phyloP scores from a whole-genome alignment of 2,888 invertebrate species.

The Lagria hirta region DNA sequence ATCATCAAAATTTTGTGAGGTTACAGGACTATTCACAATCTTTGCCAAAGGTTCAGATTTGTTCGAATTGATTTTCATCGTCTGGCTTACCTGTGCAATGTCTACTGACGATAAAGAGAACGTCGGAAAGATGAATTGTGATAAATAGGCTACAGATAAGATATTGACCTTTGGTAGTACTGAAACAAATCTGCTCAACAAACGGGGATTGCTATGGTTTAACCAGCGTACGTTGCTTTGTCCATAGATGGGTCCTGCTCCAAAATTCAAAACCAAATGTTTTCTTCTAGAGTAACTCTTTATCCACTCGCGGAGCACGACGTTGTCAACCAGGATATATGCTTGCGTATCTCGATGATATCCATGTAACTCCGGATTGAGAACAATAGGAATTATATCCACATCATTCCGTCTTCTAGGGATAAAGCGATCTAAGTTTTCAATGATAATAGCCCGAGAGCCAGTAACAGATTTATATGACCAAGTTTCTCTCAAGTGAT shows the following conservation, averaged over 20 bases:
- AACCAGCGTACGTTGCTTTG: background rate
- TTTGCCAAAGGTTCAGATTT: background rate
- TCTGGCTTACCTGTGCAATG: constrained; percentile 2
- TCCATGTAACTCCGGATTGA: too few relatives aligned
- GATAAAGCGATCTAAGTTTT: too few relatives aligned
- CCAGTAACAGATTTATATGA: too few relatives aligned
- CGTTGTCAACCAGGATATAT: too few relatives aligned
- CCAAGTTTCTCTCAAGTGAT: too few relatives aligned
- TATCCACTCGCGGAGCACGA: too few relatives aligned
- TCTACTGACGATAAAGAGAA: background rate
- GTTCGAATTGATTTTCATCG: constrained; percentile 3
- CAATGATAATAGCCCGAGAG: too few relatives aligned
- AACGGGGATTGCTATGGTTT: background rate
- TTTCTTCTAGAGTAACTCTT: too few relatives aligned
- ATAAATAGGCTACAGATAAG: background rate
- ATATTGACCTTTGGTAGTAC: constrained; percentile 1
- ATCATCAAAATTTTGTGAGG: constrained; percentile 3
- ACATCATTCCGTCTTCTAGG: too few relatives aligned
- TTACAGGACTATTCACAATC: constrained; percentile 5
- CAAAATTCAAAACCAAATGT: background rate
- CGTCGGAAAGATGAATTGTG: constrained; percentile 2
- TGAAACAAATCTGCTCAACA: background rate
- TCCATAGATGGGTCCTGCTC: constrained; percentile 1
- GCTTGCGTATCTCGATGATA: too few relatives aligned
- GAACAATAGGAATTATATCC: too few relatives aligned